These are phyloP conservation scores for Platysteira castanea DNA, from an alignment of 2,113 vertebrate species.

Conservation along the genomic window DNA sequence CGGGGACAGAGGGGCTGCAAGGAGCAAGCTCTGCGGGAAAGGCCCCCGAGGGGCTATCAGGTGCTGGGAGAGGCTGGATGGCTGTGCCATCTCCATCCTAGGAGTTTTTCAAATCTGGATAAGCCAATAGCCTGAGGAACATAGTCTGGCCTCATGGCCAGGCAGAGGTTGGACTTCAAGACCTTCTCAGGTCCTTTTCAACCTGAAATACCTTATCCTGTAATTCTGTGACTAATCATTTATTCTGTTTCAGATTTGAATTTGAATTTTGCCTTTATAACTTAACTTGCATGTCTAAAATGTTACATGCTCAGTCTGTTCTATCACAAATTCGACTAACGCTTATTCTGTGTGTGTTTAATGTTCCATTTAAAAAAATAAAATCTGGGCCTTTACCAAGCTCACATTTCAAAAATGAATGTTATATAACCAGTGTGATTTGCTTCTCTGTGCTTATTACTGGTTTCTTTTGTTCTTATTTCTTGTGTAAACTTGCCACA, in stretches of 20 bases:
- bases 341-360: background rate
- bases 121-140: background rate
- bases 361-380: background rate
- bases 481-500: background rate
- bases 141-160: background rate
- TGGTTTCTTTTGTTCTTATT: background rate
- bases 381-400: background rate
- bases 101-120: background rate
- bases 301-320: background rate
- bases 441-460: background rate
- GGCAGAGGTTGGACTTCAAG: background rate
- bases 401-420: background rate
- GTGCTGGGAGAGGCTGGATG: background rate
- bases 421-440: background rate
- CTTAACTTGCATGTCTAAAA: conserved; percentile 10
- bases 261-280: background rate
- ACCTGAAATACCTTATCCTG: background rate
- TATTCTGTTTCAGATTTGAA: background rate
- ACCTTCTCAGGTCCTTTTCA: background rate
- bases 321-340: background rate
- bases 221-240: background rate
- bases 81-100: background rate
- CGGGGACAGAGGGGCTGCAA: background rate
- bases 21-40: background rate
- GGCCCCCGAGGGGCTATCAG: background rate